Percentiles rank a stretch among this genome's conserved stretches.
Conservation (phyloP, 1,140 invertebrate genomes). For the Sinella curviseta region DNA sequence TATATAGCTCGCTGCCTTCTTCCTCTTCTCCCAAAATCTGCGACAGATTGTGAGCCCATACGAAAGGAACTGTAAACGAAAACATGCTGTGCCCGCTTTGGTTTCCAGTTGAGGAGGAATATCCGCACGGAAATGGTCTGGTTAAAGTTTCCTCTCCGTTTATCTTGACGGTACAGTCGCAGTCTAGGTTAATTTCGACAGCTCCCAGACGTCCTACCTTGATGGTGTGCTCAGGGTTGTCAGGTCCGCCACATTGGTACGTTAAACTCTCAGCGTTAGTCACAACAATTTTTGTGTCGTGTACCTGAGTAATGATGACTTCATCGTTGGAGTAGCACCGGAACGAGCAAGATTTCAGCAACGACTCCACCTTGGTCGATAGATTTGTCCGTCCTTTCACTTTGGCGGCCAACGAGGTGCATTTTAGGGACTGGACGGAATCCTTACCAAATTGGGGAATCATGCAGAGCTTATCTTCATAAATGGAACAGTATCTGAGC, state of each 20-base stretch:
- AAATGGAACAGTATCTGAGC: slow-evolving; percentile 6
- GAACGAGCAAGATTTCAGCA: background rate
- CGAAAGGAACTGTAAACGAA: background rate
- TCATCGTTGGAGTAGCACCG: slow-evolving; percentile 12
- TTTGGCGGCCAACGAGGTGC: background rate
- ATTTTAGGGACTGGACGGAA: background rate
- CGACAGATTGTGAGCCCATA: background rate
- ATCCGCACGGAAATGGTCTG: background rate
- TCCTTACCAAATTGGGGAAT: slow-evolving; percentile 19
- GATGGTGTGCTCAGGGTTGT: background rate
- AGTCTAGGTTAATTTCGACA: background rate
- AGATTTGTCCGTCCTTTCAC: background rate
- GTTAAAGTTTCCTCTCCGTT: background rate
- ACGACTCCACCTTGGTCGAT: background rate
- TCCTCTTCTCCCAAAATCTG: background rate
- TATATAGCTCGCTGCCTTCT: background rate
- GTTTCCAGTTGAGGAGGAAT: too few relatives aligned
- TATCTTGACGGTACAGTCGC: background rate
- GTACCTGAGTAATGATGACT: background rate
- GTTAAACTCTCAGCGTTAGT: slow-evolving; percentile 4
- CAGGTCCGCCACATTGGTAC: background rate
- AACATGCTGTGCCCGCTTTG: background rate
- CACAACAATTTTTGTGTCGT: background rate
- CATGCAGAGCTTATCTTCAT: background rate
- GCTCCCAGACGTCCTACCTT: background rate